Percentiles rank a stretch among this genome's conserved stretches.
These are phyloP conservation scores for Lochmaea crataegi DNA, from an alignment of 2,888 invertebrate species.

Conservation along the genomic window DNA sequence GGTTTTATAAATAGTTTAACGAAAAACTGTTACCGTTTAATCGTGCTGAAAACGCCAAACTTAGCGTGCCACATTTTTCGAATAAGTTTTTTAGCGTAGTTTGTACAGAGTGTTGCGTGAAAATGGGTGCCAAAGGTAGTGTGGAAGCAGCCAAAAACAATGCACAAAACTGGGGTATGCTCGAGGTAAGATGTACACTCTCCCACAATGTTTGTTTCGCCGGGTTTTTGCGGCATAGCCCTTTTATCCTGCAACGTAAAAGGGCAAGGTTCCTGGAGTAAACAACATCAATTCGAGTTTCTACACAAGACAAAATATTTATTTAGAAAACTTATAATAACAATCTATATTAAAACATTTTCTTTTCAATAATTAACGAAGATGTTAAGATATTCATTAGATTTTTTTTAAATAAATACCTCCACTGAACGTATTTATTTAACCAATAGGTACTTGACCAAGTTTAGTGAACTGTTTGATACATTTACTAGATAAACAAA, in stretches of 20 bases:
- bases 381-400: too few relatives aligned
- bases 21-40: slow-evolving; percentile 17
- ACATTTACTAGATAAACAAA: too few relatives aligned
- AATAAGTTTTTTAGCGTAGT: slow-evolving; percentile 30
- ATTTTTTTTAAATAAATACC: too few relatives aligned
- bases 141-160: slow-evolving; percentile 85
- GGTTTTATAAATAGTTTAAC: slow-evolving; percentile 32
- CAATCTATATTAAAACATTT: not conserved
- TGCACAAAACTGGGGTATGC: slow-evolving; percentile 83
- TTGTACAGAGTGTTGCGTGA: slow-evolving; percentile 39
- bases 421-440: too few relatives aligned
- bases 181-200: slow-evolving; percentile 72
- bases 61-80: slow-evolving; percentile 34
- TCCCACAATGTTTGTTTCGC: slow-evolving; percentile 8
- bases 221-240: slow-evolving; percentile 11
- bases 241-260: slow-evolving; percentile 9
- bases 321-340: not conserved
- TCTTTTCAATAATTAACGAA: too few relatives aligned
- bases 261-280: slow-evolving; percentile 14
- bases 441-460: too few relatives aligned
- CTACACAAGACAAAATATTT: not conserved
- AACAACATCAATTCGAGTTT: slow-evolving; percentile 1
- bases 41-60: slow-evolving; percentile 21
- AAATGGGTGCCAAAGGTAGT: slow-evolving; percentile 86
- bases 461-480: too few relatives aligned